Evolutionary conservation across 1,140 invertebrate species (phyloP), one percentile per base, ranked within the genome.

Genomic region (Bacillus rossius): DNA sequence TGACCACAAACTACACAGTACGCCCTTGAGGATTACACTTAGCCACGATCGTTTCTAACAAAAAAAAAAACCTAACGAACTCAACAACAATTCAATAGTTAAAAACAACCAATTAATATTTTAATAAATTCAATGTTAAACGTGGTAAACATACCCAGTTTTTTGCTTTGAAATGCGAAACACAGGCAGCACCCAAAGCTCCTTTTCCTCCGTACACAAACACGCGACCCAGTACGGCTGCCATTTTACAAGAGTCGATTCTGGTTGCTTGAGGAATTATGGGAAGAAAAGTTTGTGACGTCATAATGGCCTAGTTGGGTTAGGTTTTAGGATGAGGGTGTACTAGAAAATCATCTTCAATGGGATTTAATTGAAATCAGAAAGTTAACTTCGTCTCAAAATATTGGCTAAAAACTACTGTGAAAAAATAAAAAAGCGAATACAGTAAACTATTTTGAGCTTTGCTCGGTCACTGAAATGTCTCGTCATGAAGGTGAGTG

Each of bases 191-290:
- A 16, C 96, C 96, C 17, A 99, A 78, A 38, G 96, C 96, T 60
- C 96, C 96, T 73, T 88, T 88, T 7, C 96, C 96, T 57, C 96
- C 96, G 70, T 97, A 97, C 65, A 98, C 82, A 48, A 97, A 74
- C 55, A 96, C 86, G 72, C 86, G 84, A 70, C 87, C 84, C 2
- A 71, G 55, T 56, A 62, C 61, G 16, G 65, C 29, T 17, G 49
- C 34, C 57, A 59, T 59, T 19, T 59, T 54, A 25, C 23, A 17
- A 34, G n/a, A n/a, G 37, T 23, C 26, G 37, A 26, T 19, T 41
- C 19, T 34, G 8, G 13, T 16, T 41, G 42, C 58, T 41, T 52
- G 26, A 23, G 37, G 59, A 57, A 61, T 57, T 47, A 48, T 43
- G 59, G 59, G 59, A 57, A 47, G 26, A 43, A 60, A 60, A 60